These are phyloP conservation scores for Sprattus sprattus DNA, from an alignment of 2,113 vertebrate genomes.

Conservation along the genomic window DNA sequence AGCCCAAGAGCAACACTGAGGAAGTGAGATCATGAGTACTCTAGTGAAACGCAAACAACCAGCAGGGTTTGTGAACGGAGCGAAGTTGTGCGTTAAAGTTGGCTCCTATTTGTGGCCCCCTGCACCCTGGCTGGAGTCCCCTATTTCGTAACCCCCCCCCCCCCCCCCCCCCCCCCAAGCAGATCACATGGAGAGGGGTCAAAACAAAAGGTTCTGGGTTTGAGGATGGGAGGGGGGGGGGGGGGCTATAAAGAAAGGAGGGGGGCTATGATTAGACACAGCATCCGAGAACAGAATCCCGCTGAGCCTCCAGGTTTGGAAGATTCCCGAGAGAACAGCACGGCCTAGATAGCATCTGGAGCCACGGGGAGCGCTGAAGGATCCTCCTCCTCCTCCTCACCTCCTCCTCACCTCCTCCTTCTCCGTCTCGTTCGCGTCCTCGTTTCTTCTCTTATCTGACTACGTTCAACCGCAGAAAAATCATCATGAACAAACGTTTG, in stretches of 20 bases:
- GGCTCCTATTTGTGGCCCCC: conserved; percentile 56
- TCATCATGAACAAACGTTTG: no score
- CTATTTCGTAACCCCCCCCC: neutral
- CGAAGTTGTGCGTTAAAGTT: conserved; percentile 47
- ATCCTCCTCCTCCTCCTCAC: conserved; percentile 16
- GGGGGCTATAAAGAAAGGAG: no score
- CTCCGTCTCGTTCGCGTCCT: neutral
- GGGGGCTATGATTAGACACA: conserved; percentile 41
- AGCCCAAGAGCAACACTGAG: neutral
- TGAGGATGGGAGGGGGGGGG: neutral
- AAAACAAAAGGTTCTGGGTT: conserved; percentile 1
- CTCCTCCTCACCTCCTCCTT: conserved; percentile 3
- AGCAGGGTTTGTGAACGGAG: neutral
- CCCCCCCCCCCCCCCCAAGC: neutral
- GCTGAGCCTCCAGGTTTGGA: conserved; percentile 38
- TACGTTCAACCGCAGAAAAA: neutral
- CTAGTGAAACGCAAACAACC: neutral
- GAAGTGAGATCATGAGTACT: neutral
- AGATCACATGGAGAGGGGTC: neutral
- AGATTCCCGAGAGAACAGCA: conserved; percentile 14
- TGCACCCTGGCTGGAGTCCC: conserved; percentile 53
- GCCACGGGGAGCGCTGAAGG: neutral
- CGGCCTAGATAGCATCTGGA: neutral
- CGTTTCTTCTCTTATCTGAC: neutral
- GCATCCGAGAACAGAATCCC: conserved; percentile 22